Evolutionary conservation across 2,888 invertebrate species (phyloP).

Genomic region (Chromoteleia sp.): DNA sequence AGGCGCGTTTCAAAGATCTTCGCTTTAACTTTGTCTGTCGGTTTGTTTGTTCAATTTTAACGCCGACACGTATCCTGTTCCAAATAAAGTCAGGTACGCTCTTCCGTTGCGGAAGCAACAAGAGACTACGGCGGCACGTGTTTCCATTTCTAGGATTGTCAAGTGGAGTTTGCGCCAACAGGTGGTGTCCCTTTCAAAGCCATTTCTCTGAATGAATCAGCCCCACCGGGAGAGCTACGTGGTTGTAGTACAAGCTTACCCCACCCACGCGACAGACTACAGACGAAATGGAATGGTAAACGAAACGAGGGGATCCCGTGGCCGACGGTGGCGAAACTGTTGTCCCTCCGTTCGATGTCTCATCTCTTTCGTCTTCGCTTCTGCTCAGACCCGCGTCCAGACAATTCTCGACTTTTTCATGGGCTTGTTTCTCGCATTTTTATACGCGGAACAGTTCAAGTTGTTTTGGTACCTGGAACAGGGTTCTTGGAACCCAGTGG

Average conservation of each 20-base stretch:
- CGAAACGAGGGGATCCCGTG: conserved; percentile 82
- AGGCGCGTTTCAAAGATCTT: neutral
- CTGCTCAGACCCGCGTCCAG: too few species aligned
- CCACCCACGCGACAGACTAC: conserved; percentile 83
- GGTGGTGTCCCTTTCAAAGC: conserved; percentile 85
- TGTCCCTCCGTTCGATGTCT: conserved; percentile 72
- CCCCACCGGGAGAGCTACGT: conserved; percentile 80
- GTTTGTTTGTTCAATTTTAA: neutral
- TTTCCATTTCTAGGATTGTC: conserved; percentile 83
- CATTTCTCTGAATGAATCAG: conserved; percentile 85
- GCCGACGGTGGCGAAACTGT: conserved; percentile 77
- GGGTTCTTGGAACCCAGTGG: too few species aligned
- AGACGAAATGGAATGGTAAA: conserved; percentile 85
- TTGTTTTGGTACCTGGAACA: too few species aligned
- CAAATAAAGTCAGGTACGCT: neutral
- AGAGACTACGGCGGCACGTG: conserved; percentile 75
- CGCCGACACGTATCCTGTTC: neutral
- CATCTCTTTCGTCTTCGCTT: neutral
- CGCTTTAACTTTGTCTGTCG: neutral
- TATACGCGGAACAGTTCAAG: too few species aligned
- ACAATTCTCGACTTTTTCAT: too few species aligned
- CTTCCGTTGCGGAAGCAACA: conserved; percentile 18
- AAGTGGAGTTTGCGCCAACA: conserved; percentile 81
- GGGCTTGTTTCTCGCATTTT: too few species aligned
- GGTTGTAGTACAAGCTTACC: conserved; percentile 82